These are phyloP conservation scores for Drosophila subobscura DNA, from an alignment of 1,140 invertebrate species.

Conservation along the genomic window DNA sequence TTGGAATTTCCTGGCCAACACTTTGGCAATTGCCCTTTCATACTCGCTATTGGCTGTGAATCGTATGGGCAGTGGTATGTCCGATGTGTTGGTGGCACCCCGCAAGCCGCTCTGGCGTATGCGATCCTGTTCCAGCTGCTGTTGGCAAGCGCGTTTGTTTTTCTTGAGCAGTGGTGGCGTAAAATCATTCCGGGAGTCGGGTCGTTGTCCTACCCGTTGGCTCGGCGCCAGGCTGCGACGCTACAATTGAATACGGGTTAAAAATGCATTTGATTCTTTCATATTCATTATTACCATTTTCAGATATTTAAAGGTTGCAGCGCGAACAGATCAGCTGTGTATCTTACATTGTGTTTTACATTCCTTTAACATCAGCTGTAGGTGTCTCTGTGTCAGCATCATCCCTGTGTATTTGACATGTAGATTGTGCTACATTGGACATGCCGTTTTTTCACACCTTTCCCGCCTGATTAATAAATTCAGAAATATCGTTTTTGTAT, in stretches of 20 bases:
- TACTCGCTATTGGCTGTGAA: conserved; percentile 84
- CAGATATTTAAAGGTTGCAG: conserved; percentile 2
- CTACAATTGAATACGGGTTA: conserved; percentile 19
- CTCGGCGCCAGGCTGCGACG: conserved; percentile 77
- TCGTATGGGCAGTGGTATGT: conserved; percentile 47
- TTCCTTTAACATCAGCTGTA: too few species aligned
- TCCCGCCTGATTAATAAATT: too few species aligned
- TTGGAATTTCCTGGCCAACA: conserved; percentile 96
- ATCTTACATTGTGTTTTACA: too few species aligned
- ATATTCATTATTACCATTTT: conserved; percentile 52
- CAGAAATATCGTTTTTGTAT: too few species aligned
- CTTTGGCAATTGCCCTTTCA: conserved; percentile 89
- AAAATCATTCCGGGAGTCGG: conserved; percentile 52
- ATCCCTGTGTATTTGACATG: too few species aligned
- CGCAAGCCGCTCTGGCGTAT: conserved; percentile 22
- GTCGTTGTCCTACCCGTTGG: conserved; percentile 46
- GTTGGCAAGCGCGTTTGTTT: conserved; percentile 66
- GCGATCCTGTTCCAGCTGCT: conserved; percentile 45
- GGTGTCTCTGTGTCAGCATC: too few species aligned
- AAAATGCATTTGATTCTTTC: not conserved
- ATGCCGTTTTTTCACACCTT: too few species aligned
- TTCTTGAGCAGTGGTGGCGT: conserved; percentile 72
- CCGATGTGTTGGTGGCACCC: conserved; percentile 32
- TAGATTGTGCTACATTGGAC: too few species aligned
- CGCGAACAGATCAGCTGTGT: conserved; percentile 13